These are phyloP conservation scores for Acyrthosiphon pisum DNA, from an alignment of 1,140 invertebrate species.

Conservation along the genomic window DNA sequence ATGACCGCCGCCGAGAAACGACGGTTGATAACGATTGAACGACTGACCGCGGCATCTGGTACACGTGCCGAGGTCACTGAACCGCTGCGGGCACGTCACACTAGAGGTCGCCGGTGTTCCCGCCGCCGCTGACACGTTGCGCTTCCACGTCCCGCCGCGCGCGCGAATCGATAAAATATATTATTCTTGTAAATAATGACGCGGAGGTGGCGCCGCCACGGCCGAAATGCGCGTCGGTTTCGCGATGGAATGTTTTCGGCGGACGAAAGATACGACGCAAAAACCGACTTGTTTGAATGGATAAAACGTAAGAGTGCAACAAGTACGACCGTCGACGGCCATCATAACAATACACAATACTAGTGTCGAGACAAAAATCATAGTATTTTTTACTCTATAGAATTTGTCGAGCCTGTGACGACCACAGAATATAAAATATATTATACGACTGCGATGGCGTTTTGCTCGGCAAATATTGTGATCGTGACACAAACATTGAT, in stretches of 20 bases:
- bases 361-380: not conserved
- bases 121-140: slow-evolving; percentile 15
- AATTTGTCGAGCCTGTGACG: not conserved
- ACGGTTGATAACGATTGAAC: slow-evolving; percentile 31
- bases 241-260: not conserved
- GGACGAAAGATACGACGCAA: not conserved
- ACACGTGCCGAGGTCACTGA: slow-evolving; percentile 57
- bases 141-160: not conserved
- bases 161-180: slow-evolving; percentile 29
- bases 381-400: not conserved
- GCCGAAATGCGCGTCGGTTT: not conserved
- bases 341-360: not conserved
- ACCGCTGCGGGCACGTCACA: slow-evolving; percentile 32
- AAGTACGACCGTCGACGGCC: not conserved
- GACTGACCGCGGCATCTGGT: slow-evolving; percentile 55
- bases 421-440: not conserved
- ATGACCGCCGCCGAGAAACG: not conserved
- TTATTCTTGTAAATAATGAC: not conserved
- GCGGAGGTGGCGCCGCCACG: slow-evolving; percentile 24
- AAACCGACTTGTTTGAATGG: not conserved
- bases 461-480: not conserved
- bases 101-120: slow-evolving; percentile 53
- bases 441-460: not conserved
- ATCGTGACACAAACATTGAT: not conserved
- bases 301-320: not conserved